These are phyloP conservation scores for Mormyrus lacerda DNA, from an alignment of 2,113 vertebrate genomes.

Conservation along the genomic window DNA sequence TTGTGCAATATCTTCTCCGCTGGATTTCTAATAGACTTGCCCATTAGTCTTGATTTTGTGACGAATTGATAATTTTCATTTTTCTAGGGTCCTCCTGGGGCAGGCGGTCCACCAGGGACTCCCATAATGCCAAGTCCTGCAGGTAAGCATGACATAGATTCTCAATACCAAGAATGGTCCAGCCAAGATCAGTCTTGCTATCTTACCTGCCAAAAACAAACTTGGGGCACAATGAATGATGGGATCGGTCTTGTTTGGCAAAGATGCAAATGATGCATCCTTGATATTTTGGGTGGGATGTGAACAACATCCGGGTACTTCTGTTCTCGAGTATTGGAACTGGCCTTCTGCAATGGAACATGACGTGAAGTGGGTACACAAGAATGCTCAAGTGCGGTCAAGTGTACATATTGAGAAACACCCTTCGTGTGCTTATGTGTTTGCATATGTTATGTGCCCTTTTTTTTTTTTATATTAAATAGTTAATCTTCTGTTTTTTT, in stretches of 20 bases:
- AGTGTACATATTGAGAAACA: neutral
- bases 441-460: neutral
- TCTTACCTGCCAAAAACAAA: neutral
- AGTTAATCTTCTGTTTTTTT: constrained; percentile 40
- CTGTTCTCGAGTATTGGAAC: neutral
- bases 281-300: neutral
- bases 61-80: neutral
- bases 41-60: neutral
- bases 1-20: neutral
- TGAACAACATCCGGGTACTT: neutral
- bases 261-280: neutral
- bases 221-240: neutral
- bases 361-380: neutral
- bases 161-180: neutral
- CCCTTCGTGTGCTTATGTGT: neutral
- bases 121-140: constrained; percentile 99
- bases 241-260: neutral
- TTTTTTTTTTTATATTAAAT: neutral
- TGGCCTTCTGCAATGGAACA: neutral
- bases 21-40: neutral
- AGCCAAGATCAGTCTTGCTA: neutral
- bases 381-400: neutral
- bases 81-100: constrained; percentile 85
- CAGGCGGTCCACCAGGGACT: constrained; percentile 91
- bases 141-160: constrained; percentile 60